Evolutionary conservation across 2,888 invertebrate species (phyloP).

Genomic region (Nematopogon swammerdamellus): DNA sequence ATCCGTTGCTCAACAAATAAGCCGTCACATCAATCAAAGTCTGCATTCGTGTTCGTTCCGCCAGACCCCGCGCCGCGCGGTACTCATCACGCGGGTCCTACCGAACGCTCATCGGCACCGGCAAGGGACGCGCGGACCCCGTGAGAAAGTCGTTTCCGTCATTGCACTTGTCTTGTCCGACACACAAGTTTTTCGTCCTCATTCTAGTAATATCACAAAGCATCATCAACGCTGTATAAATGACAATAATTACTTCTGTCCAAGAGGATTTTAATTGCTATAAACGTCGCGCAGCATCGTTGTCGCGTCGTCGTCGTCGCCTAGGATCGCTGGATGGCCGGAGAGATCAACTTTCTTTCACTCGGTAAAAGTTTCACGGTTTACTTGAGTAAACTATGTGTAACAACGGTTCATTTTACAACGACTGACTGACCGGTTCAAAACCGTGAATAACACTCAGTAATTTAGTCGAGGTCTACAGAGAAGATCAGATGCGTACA

Average conservation of each 20-base stretch:
- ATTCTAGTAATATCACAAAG: not conserved
- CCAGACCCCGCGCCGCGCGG: too few relatives aligned
- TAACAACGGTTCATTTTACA: too few relatives aligned
- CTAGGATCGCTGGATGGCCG: not conserved
- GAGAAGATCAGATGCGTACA: not conserved
- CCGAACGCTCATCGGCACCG: too few relatives aligned
- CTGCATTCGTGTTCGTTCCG: too few relatives aligned
- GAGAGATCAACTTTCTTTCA: not conserved
- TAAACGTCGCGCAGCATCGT: not conserved
- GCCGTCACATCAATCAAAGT: not conserved
- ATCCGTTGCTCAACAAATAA: not conserved
- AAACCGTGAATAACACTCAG: too few relatives aligned
- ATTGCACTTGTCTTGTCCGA: not conserved
- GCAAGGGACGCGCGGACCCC: not conserved
- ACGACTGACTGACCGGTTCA: too few relatives aligned
- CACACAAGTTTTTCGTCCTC: not conserved
- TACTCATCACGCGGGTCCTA: too few relatives aligned
- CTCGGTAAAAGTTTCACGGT: too few relatives aligned
- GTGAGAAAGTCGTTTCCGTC: not conserved
- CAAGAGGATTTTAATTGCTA: not conserved
- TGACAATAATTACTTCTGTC: not conserved
- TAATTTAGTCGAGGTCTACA: too few relatives aligned
- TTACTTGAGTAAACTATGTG: too few relatives aligned
- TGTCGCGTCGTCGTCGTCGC: too few relatives aligned
- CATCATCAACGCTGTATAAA: not conserved